Percentiles rank a stretch among this genome's conserved stretches.
phyloP scores from a whole-genome alignment of 2,113 vertebrate genomes.

The Pollimyrus isidori region DNA sequence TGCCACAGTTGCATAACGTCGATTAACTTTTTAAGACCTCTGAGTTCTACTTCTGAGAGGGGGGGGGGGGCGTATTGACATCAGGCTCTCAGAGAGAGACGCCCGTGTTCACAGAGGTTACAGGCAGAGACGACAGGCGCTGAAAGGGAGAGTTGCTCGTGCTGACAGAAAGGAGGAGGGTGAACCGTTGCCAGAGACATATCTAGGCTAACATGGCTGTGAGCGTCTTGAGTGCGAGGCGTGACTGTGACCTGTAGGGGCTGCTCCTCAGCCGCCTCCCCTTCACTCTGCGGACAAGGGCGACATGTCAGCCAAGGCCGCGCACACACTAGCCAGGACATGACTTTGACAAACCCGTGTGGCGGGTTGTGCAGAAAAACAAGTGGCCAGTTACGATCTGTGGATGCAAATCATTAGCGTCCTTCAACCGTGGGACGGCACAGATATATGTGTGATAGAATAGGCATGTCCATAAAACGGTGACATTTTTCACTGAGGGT shows the following conservation, averaged over 20 bases:
- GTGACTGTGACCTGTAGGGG: constrained; percentile 36
- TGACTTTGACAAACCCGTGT: not conserved
- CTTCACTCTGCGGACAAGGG: constrained; percentile 42
- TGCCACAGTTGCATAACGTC: not conserved
- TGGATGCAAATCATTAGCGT: not conserved
- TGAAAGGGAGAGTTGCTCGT: not conserved
- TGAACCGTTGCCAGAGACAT: not conserved
- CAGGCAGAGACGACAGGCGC: not conserved
- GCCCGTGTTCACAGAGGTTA: not conserved
- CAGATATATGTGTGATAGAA: not conserved
- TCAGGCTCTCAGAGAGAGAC: not conserved
- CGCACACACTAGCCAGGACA: not conserved
- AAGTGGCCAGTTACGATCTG: not conserved
- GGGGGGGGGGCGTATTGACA: not conserved
- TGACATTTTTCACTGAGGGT: not conserved
- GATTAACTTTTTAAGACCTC: not conserved
- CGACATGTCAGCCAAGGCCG: constrained; percentile 19
- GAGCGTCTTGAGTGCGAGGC: not conserved
- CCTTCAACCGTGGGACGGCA: not conserved
- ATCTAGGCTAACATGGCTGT: not conserved
- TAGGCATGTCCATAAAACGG: not conserved
- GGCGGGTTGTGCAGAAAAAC: not conserved
- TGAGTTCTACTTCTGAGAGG: not conserved
- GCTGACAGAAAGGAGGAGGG: not conserved
- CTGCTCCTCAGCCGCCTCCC: constrained; percentile 28